phyloP scores from a whole-genome alignment of 2,888 invertebrate species.

The Pegoplata infirma region DNA sequence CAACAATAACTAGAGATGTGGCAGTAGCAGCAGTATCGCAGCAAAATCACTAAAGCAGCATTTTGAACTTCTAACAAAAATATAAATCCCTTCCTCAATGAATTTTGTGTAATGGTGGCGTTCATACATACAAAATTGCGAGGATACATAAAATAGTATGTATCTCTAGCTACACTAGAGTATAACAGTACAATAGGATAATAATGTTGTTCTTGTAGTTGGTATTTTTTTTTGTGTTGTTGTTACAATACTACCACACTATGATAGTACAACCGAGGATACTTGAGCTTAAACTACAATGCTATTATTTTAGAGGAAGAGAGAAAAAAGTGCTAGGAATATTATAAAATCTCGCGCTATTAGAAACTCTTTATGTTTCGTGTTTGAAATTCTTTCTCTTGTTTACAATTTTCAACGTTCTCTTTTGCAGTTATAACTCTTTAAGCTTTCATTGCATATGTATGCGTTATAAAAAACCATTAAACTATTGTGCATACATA shows the following conservation, averaged over 20 bases:
- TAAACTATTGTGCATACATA: constrained; percentile 46
- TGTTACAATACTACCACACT: constrained; percentile 48
- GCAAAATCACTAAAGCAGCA: constrained; percentile 35
- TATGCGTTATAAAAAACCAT: constrained; percentile 18
- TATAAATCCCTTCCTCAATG: constrained; percentile 60
- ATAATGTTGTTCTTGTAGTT: not conserved
- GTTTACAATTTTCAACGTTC: not conserved
- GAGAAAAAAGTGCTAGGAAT: constrained; percentile 3
- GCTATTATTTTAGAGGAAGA: constrained; percentile 1
- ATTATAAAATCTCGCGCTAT: constrained; percentile 21
- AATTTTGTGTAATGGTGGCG: constrained; percentile 54
- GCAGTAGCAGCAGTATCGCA: not conserved
- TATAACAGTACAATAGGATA: constrained; percentile 10
- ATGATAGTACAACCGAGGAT: constrained; percentile 41
- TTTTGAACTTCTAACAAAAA: constrained; percentile 46
- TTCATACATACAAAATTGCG: constrained; percentile 18
- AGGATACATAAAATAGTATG: constrained; percentile 53
- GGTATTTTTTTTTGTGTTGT: constrained; percentile 17
- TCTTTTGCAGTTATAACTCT: constrained; percentile 21
- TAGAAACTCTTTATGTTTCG: not conserved
- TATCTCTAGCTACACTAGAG: constrained; percentile 35
- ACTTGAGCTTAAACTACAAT: constrained; percentile 33
- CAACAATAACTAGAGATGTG: not conserved
- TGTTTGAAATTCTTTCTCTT: constrained; percentile 17
- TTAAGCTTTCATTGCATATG: not conserved